These are phyloP conservation scores for Phymanthus crucifer DNA, from an alignment of 92 coral and sea anemone species.

Conservation along the genomic window DNA sequence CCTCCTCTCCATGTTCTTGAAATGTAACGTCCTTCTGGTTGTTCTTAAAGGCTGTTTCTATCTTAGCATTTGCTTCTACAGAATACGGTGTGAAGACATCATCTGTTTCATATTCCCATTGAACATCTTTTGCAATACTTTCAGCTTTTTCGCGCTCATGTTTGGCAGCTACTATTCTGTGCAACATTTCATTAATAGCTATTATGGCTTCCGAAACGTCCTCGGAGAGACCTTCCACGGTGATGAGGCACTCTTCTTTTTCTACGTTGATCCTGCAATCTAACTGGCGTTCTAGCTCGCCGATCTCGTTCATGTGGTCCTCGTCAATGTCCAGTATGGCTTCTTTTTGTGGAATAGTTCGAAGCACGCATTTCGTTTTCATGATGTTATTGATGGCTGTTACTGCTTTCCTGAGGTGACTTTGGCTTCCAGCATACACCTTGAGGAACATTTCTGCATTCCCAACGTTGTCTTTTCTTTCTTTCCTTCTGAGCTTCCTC, in stretches of 20 bases:
- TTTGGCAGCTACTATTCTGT: conserved; percentile 18
- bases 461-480: background rate
- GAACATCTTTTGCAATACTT: conserved; percentile 24
- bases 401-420: background rate
- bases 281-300: background rate
- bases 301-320: background rate
- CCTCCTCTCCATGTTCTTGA: conserved; percentile 14
- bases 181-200: conserved; percentile 12
- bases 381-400: background rate
- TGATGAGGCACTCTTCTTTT: background rate
- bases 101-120: conserved; percentile 35
- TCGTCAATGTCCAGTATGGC: background rate
- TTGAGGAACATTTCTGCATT: background rate
- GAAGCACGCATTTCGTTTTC: background rate
- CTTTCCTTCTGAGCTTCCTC: background rate
- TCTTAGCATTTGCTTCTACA: conserved; percentile 35
- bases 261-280: conserved; percentile 2
- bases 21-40: background rate
- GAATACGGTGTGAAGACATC: conserved; percentile 27
- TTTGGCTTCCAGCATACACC: background rate
- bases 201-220: conserved; percentile 2
- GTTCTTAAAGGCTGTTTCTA: conserved; percentile 36
- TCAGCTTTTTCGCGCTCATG: conserved; percentile 9
- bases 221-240: conserved; percentile 2
- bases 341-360: background rate